Evolutionary conservation across 2,888 invertebrate species (phyloP), one percentile per base, ranked within the genome.

Genomic region (Andrena minutula): DNA sequence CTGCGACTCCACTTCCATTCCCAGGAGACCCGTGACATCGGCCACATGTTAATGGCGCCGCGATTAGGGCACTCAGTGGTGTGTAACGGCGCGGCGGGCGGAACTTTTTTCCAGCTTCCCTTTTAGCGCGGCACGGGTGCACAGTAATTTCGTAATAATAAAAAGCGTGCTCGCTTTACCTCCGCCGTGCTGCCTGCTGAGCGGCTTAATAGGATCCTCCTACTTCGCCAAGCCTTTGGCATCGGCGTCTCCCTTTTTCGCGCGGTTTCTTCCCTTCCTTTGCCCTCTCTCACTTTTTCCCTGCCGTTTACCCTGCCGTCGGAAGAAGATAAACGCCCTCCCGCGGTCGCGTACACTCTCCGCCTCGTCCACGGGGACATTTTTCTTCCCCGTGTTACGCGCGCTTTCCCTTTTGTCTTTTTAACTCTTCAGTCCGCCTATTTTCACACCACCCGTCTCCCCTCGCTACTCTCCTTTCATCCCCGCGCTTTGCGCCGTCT

Each of bases 141-240:
- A 84, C 86, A 85, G 87, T 91, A 91, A 90, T 91, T 90, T 86
- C 89, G 88, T 90, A 88, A 90, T 89, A 90, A 90, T 90, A 88
- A 88, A 88, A 89, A 91, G 88, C 88, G 89, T 89, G 91, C 86
- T 90, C 89, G 88, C 85, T 88, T 88, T 89, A 85, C 83, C 82
- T 80, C 73, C 86, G 85, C 82, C 88, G 84, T 82, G 89, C 86
- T 83, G 87, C 90, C 90, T 86, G 91, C 89, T 91, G 90, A 85
- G 91, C 89, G 85, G 89, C 87, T 88, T 91, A 91, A 91, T 89
- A 84, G 91, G 91, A 86, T 87, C 88, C 88, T 88, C 89, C 89
- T 89, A 86, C 86, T 88, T 75, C 85, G 83, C 83, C 87, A 83
- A 85, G 79, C 84, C 86, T 89, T 85, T 82, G 81, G 73, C 83